Conservation (phyloP, 2,797 vertebrate species). For the Kryptopterus vitreolus region DNA sequence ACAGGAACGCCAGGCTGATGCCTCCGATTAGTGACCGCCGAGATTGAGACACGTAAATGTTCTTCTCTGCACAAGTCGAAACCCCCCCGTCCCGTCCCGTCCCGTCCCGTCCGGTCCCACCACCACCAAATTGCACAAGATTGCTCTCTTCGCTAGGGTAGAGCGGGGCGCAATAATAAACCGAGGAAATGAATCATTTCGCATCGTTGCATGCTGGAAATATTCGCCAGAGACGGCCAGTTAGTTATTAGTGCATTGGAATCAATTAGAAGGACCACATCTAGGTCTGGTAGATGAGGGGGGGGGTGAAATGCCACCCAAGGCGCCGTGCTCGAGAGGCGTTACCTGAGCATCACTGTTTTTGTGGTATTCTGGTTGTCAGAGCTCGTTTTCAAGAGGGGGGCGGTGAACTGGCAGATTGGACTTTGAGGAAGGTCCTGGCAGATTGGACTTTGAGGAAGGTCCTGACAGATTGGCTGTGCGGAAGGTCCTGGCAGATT, state of each 20-base stretch:
- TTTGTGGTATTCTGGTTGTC: too few species aligned
- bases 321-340: not conserved
- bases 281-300: not conserved
- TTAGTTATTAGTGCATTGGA: not conserved
- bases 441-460: too few species aligned
- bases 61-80: not conserved
- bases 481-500: too few species aligned
- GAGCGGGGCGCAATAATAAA: slow-evolving; percentile 69
- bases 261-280: not conserved
- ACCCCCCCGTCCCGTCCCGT: too few species aligned
- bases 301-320: not conserved
- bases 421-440: too few species aligned
- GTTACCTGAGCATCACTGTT: not conserved
- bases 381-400: too few species aligned
- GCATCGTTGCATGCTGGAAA: slow-evolving; percentile 42
- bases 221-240: not conserved
- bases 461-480: too few species aligned
- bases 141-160: slow-evolving; percentile 63
- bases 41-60: slow-evolving; percentile 49
- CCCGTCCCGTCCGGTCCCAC: too few species aligned
- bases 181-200: slow-evolving; percentile 67
- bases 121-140: slow-evolving; percentile 47
- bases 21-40: slow-evolving; percentile 47
- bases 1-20: slow-evolving; percentile 32
- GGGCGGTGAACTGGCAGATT: too few species aligned